Evolutionary conservation across 2,113 vertebrate species (phyloP), one percentile per base, ranked within the genome.

Genomic region (Hylia prasina): DNA sequence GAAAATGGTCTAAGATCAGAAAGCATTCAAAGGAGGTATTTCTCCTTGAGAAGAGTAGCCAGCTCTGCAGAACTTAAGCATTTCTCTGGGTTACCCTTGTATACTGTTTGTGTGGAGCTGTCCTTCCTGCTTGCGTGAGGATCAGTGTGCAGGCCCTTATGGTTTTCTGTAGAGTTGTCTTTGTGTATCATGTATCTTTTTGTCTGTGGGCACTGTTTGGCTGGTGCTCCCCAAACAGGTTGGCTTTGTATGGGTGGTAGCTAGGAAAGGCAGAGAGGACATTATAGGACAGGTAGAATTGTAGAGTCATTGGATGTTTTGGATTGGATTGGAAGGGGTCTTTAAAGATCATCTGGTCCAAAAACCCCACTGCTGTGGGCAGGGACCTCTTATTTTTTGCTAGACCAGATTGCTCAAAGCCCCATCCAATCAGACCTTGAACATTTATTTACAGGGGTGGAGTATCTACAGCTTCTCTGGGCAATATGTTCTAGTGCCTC

Each of bases 41-140:
- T 48, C 64, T 48, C 20, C 17, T 94, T 72, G 82, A 60, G 37
- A 4, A 2, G 20, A 2, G 25, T 35, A 68, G 20, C 13, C 4
- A 39, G 39, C 39, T 84, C 54, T 90, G 48, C 35, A 42, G 11
- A 82, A 65, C 9, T 56, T 60, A 33, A 65, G 7, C 2, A 17
- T 77, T 92, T 45, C 22, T 82, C 53, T 83, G 23, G 66, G 45
- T 3, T 7, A 24, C 18, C 15, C 16, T 64, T 64, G 23, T 35
- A 9, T 73, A 6, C 47, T 50, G 9, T 63, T 82, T 6, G 3
- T 6, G 6, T 64, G 28, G 48, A 69, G 19, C 50, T 82, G 30
- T 69, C 23, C 9, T 85, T 82, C 18, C 42, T 0, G 0, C n/a
- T 65, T 89, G 17, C 10, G 3, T 0, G 6, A 82, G 22, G 22